Percentiles rank a stretch among this genome's conserved stretches.
Conservation (phyloP, 1,140 invertebrate genomes). For the Coptotermes formosanus region DNA sequence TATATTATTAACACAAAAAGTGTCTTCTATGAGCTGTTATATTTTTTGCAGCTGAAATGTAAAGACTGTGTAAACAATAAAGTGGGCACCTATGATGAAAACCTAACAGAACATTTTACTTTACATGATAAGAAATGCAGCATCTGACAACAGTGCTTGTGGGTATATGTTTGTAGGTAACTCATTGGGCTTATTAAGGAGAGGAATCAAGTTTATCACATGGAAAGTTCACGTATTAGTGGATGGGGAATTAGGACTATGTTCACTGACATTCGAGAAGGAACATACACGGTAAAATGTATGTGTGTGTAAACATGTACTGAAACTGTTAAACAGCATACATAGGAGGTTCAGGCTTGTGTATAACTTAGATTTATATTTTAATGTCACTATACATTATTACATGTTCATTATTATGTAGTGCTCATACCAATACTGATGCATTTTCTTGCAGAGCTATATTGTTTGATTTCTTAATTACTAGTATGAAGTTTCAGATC, state of each 20-base stretch:
- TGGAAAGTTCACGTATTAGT: background rate
- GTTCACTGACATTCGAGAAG: too few species aligned
- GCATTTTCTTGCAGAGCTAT: too few species aligned
- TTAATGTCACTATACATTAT: too few species aligned
- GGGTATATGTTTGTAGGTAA: background rate
- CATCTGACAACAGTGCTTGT: background rate
- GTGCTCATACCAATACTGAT: too few species aligned
- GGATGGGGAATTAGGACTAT: background rate
- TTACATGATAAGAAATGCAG: background rate
- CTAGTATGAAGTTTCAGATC: too few species aligned
- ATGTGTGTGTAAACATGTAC: too few species aligned
- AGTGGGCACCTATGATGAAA: background rate
- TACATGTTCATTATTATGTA: too few species aligned
- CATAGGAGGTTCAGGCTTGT: too few species aligned
- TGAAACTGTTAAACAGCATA: too few species aligned
- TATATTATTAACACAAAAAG: background rate
- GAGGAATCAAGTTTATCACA: background rate
- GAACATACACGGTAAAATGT: too few species aligned
- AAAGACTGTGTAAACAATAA: constrained; percentile 16
- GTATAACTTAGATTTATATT: too few species aligned
- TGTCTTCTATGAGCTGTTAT: background rate
- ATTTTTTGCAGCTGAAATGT: background rate
- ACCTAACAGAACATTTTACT: background rate
- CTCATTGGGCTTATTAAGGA: background rate
- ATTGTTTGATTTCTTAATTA: too few species aligned